Percentiles rank a stretch among this genome's conserved stretches.
phyloP scores from a whole-genome alignment of 2,113 vertebrate genomes.

The Fulmarus glacialis region DNA sequence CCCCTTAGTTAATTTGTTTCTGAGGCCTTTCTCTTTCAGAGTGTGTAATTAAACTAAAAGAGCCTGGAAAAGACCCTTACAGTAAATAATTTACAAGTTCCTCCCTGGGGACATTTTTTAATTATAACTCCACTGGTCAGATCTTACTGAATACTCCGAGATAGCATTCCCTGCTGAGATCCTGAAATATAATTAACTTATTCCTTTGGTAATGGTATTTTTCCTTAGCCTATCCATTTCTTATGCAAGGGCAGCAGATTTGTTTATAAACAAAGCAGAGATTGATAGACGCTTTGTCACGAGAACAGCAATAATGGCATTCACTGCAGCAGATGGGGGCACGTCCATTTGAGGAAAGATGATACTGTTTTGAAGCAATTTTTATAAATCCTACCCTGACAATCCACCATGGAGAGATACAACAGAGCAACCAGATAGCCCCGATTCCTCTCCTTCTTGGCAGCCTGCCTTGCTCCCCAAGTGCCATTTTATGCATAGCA shows the following conservation, averaged over 20 bases:
- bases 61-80: conserved; percentile 55
- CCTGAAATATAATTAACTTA: conserved; percentile 47
- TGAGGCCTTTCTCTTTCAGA: not conserved
- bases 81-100: conserved; percentile 66
- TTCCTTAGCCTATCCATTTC: conserved; percentile 30
- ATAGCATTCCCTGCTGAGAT: conserved; percentile 53
- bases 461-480: not conserved
- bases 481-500: conserved; percentile 16
- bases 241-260: conserved; percentile 37
- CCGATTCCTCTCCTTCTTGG: not conserved
- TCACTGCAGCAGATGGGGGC: conserved; percentile 2
- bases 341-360: conserved; percentile 35
- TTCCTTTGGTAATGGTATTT: conserved; percentile 44
- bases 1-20: conserved; percentile 8
- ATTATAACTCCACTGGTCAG: conserved; percentile 62
- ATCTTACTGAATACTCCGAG: conserved; percentile 31
- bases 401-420: conserved; percentile 25
- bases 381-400: conserved; percentile 52
- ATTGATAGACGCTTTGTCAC: conserved; percentile 23
- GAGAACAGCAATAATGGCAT: conserved; percentile 4
- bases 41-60: conserved; percentile 50
- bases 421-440: not conserved
- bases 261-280: conserved; percentile 64
- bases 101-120: conserved; percentile 62
- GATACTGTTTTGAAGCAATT: conserved; percentile 33